Conservation (phyloP, 2,113 vertebrate species). For the Tenrec ecaudatus region DNA sequence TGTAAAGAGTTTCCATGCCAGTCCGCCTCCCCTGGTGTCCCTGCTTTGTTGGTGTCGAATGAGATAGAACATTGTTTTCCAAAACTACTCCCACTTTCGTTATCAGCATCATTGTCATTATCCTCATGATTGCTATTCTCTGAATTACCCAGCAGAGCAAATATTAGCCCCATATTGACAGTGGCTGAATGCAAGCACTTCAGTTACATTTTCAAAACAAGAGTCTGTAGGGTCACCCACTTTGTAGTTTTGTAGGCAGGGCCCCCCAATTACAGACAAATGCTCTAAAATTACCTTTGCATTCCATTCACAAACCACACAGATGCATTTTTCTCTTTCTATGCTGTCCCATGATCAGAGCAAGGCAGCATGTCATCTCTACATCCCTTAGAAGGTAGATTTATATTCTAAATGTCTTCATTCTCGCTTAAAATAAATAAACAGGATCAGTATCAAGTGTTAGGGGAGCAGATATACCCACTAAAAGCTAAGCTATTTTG, state of each 20-base stretch:
- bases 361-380: slow-evolving; percentile 50
- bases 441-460: neutral
- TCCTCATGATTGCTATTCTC: slow-evolving; percentile 64
- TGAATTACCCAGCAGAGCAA: slow-evolving; percentile 58
- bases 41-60: slow-evolving; percentile 48
- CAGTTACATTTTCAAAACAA: slow-evolving; percentile 73
- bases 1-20: slow-evolving; percentile 26
- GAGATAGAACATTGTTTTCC: slow-evolving; percentile 61
- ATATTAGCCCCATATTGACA: slow-evolving; percentile 51
- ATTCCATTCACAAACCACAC: slow-evolving; percentile 45
- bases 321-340: slow-evolving; percentile 68
- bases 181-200: slow-evolving; percentile 63
- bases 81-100: slow-evolving; percentile 68
- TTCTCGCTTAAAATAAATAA: neutral
- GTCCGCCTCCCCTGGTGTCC: slow-evolving; percentile 12
- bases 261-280: slow-evolving; percentile 55
- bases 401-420: slow-evolving; percentile 48
- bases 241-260: slow-evolving; percentile 68
- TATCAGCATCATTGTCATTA: slow-evolving; percentile 68
- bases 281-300: slow-evolving; percentile 69
- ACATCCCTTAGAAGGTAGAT: slow-evolving; percentile 23
- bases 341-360: slow-evolving; percentile 51
- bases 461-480: slow-evolving; percentile 37
- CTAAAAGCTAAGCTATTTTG: slow-evolving; percentile 10
- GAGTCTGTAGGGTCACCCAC: slow-evolving; percentile 47